Base-by-base conservation (phyloP, 2,888 invertebrate genomes). In the Sericinus montela region DNA sequence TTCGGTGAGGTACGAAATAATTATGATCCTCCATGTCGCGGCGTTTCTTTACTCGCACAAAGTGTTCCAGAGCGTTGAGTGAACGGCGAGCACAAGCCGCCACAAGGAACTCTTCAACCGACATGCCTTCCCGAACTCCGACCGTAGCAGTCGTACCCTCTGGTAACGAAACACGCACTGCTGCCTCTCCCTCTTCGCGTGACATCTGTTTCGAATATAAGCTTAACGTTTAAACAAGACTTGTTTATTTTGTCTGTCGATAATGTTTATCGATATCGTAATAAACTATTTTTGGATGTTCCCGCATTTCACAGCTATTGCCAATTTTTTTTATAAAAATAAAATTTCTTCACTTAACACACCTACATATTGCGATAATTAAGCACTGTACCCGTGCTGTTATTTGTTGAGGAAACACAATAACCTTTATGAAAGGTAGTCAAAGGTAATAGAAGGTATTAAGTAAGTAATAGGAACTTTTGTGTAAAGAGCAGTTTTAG, bases 11-110 rank as follows among this genome's bases (percentile, higher is more conserved):
- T 70, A 98, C 97, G 86, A 97, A 97, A 88, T 97, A 98, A 88
- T 97, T 97, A 82, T 96, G 96, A 84, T 97, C 97, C 80, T 97
- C 97, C 94, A 97, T 96, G 70, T 98, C 97, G 61, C 95, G 92
- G 62, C 97, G 93, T 79, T 97, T 97, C 89, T 97, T 97, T 60
- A 97, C 96, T 62, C 98, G 92, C 50, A 98, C 96, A 85, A 98
- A 98, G 86, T 98, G 98, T 80, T 98, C 98, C 84, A 96, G 95
- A 30, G 98, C 94, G 83, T 96, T 97, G 60, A 98, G 93, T 65
- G 95, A 96, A 76, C 97, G 96, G 61, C 97, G 92, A 58, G 94
- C 94, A 87, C 98, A 98, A 42, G 97, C 97, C 62, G 94, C 94
- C 37, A 96, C 97, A 57, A 98, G 90, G 81, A 98, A 96, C 85